Conservation (phyloP, 2,888 invertebrate genomes). For the Coremacera marginata region DNA sequence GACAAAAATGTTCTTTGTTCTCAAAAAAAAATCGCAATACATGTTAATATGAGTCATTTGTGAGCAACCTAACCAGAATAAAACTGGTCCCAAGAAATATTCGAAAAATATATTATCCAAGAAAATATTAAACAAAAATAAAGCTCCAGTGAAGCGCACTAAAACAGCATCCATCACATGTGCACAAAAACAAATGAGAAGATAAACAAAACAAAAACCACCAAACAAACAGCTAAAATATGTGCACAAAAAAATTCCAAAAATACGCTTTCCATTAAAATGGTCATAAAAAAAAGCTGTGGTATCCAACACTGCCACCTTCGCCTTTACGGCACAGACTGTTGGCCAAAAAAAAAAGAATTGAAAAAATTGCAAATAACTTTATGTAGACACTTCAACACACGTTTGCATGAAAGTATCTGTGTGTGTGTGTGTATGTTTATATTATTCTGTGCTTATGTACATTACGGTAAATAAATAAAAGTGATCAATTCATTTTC, state of each 20-base stretch:
- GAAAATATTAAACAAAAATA: not conserved
- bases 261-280: conserved; percentile 39
- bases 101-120: not conserved
- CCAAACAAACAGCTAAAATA: not conserved
- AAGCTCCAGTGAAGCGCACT: too few relatives aligned
- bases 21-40: too few relatives aligned
- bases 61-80: too few relatives aligned
- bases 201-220: not conserved
- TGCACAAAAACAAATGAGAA: not conserved
- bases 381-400: not conserved
- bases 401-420: not conserved
- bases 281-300: conserved; percentile 25
- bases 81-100: not conserved
- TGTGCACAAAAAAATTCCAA: conserved; percentile 20
- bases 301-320: conserved; percentile 1
- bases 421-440: not conserved
- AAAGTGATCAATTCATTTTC: conserved; percentile 49
- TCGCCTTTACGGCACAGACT: not conserved
- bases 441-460: not conserved
- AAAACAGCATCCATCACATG: too few relatives aligned
- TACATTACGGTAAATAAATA: conserved; percentile 48
- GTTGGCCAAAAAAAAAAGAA: not conserved
- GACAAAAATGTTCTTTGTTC: too few relatives aligned
- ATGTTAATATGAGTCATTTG: too few relatives aligned
- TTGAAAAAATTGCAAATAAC: not conserved